A percentile compares a stretch with the other conserved stretches of the same genome.
phyloP scores from a whole-genome alignment of 2,797 vertebrate genomes.

The Hoplostethus mediterraneus region DNA sequence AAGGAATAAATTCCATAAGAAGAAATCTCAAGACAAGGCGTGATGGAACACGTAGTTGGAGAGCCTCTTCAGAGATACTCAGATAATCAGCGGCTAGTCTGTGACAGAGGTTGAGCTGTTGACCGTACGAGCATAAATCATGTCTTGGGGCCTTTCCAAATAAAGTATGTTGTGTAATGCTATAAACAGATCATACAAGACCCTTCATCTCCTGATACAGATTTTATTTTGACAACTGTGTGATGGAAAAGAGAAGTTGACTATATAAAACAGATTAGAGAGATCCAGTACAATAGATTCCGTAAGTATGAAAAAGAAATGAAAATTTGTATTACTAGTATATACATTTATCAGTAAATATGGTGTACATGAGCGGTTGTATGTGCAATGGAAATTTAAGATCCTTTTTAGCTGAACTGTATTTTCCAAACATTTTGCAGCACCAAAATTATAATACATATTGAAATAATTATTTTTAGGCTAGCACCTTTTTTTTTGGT shows the following conservation, averaged over 20 bases:
- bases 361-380: slow-evolving; percentile 74
- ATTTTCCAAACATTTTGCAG: background rate
- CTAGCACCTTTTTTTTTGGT: background rate
- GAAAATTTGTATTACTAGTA: background rate
- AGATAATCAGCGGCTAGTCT: background rate
- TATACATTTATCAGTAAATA: slow-evolving; percentile 15
- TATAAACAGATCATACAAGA: slow-evolving; percentile 7
- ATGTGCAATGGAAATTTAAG: slow-evolving; percentile 7
- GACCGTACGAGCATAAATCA: background rate
- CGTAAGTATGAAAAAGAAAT: background rate
- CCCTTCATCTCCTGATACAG: background rate
- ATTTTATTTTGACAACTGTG: background rate
- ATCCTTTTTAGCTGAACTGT: slow-evolving; percentile 15
- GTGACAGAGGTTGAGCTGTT: background rate
- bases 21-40: slow-evolving; percentile 44
- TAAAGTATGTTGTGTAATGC: background rate
- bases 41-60: background rate
- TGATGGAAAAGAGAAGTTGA: background rate
- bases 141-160: slow-evolving; percentile 2
- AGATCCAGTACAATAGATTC: background rate
- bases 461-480: slow-evolving; percentile 21
- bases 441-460: slow-evolving; percentile 10
- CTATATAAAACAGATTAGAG: background rate
- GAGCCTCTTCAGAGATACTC: slow-evolving; percentile 15
- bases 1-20: slow-evolving; percentile 90